phyloP scores from a whole-genome alignment of 2,113 vertebrate species.

The Marmota flaviventris region DNA sequence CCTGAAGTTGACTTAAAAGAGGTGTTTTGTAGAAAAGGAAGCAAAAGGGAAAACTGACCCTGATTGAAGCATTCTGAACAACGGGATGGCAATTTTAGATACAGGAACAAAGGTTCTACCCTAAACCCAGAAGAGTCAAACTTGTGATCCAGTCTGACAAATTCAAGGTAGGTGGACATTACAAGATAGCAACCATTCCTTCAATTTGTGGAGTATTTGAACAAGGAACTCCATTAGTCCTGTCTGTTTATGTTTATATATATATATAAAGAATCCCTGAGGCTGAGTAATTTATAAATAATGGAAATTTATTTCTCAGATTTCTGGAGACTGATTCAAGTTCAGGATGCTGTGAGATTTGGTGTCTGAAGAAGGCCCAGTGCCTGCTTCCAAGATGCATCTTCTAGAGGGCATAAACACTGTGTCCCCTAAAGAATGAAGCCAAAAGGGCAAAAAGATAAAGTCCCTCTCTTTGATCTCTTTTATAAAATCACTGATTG shows the following conservation, averaged over 20 bases:
- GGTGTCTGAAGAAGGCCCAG: background rate
- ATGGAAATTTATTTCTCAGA: background rate
- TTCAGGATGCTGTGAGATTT: background rate
- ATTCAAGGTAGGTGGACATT: rapidly evolving
- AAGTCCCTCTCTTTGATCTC: background rate
- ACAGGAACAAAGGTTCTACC: background rate
- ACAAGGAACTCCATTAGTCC: background rate
- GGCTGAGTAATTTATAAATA: background rate
- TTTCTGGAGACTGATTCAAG: background rate
- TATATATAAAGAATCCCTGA: background rate
- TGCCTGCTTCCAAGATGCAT: background rate
- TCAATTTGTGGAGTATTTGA: background rate
- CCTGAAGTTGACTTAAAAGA: background rate
- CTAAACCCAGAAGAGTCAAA: background rate
- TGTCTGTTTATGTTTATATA: background rate
- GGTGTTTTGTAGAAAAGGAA: background rate
- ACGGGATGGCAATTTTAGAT: background rate
- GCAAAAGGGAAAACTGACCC: background rate
- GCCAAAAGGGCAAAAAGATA: background rate
- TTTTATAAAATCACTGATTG: background rate
- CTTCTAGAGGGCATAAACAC: background rate
- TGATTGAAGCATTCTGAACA: background rate
- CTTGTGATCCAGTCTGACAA: background rate
- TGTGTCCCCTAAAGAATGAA: background rate
- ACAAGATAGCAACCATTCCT: rapidly evolving